These are phyloP conservation scores for Heterodera filipjevi DNA, from an alignment of 2,888 invertebrate species.

Conservation along the genomic window DNA sequence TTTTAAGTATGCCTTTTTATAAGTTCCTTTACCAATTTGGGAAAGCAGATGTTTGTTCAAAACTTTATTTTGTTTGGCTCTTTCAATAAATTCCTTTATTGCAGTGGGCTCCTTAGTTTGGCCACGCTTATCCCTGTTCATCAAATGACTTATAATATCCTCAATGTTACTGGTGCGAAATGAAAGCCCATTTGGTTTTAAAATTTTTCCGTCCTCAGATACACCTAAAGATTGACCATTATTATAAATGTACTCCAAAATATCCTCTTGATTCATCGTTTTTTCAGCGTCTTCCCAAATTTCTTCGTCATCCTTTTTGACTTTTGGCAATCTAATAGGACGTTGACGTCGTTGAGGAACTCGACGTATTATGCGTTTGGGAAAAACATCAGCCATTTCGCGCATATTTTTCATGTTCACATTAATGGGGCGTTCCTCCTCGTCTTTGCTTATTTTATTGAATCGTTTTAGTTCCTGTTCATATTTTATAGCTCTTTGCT, in stretches of 20 bases:
- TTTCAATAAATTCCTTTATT: background rate
- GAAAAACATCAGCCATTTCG: background rate
- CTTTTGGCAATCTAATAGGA: too few species aligned
- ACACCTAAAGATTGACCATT: background rate
- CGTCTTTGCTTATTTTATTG: background rate
- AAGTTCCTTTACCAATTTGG: background rate
- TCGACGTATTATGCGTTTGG: background rate
- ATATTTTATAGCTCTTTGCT: background rate
- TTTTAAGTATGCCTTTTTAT: background rate
- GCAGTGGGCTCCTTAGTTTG: background rate
- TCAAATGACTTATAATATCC: background rate
- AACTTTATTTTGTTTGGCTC: background rate
- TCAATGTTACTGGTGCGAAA: background rate
- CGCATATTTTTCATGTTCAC: background rate
- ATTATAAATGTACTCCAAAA: background rate
- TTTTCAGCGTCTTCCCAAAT: background rate
- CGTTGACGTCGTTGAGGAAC: background rate
- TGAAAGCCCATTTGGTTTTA: background rate
- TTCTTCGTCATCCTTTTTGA: background rate
- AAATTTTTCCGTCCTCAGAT: background rate
- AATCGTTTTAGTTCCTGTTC: constrained; percentile 18
- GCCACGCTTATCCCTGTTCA: background rate
- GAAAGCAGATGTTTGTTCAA: background rate
- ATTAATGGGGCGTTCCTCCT: constrained; percentile 9
- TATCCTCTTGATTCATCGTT: background rate